Percentiles rank a stretch among this genome's conserved stretches.
Evolutionary conservation across 2,797 vertebrate genomes (phyloP).

Genomic region (Sciurus vulgaris): DNA sequence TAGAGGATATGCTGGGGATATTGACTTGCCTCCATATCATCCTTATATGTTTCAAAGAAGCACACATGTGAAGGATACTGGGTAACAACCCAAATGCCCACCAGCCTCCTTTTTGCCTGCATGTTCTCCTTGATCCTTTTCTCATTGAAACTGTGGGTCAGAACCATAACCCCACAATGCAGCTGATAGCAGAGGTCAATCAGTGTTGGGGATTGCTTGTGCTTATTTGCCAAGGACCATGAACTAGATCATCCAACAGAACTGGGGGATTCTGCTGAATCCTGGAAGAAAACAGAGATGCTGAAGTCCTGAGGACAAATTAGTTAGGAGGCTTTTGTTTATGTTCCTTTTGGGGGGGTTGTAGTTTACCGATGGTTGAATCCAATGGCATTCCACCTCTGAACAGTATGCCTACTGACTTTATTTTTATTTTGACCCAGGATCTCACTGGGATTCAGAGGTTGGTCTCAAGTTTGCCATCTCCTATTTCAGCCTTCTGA

Average conservation of each 20-base stretch:
- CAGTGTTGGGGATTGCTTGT: too few species aligned
- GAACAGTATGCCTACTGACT: too few species aligned
- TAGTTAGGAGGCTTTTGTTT: not conserved
- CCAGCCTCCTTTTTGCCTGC: not conserved
- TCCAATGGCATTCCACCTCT: too few species aligned
- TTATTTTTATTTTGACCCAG: too few species aligned
- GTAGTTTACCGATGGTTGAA: too few species aligned
- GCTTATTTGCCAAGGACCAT: not conserved
- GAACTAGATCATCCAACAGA: conserved; percentile 67
- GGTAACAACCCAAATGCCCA: not conserved
- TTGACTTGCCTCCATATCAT: too few species aligned
- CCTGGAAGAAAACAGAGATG: not conserved
- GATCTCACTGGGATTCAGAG: too few species aligned
- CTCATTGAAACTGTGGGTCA: conserved; percentile 31
- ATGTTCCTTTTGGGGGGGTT: too few species aligned
- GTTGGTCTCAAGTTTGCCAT: too few species aligned
- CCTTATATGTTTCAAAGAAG: not conserved
- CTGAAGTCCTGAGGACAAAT: not conserved
- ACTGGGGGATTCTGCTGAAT: conserved; percentile 7
- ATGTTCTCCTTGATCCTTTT: conserved; percentile 52
- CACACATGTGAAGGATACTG: not conserved
- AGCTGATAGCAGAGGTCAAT: too few species aligned
- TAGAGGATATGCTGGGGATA: not conserved
- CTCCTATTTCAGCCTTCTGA: too few species aligned
- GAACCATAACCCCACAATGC: not conserved